These are phyloP conservation scores for Pocillopora meandrina DNA, from an alignment of 92 coral and sea anemone species.

Conservation along the genomic window DNA sequence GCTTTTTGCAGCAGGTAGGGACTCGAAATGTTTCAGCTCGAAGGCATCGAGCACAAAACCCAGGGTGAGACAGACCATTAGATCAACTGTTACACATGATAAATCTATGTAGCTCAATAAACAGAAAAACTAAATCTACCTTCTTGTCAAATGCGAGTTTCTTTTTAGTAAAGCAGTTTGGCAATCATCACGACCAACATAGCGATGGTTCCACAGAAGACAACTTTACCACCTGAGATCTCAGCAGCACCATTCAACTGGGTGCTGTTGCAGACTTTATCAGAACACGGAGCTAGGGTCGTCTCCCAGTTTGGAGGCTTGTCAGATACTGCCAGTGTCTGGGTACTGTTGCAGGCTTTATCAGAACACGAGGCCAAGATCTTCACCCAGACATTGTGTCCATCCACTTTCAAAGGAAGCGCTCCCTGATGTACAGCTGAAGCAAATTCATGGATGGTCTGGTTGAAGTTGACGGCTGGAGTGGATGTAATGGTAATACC, in stretches of 20 bases:
- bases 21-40: too few relatives aligned
- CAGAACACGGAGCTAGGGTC: conserved; percentile 51
- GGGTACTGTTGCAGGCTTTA: conserved; percentile 40
- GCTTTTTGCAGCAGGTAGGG: too few relatives aligned
- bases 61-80: too few relatives aligned
- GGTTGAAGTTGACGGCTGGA: conserved; percentile 30
- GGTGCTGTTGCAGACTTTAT: conserved; percentile 49
- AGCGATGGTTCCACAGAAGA: not conserved
- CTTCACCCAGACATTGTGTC: conserved; percentile 49
- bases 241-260: conserved; percentile 4
- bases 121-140: not conserved
- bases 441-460: conserved; percentile 39
- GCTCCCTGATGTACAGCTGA: conserved; percentile 39
- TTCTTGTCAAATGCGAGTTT: not conserved
- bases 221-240: not conserved
- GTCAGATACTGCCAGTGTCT: conserved; percentile 52
- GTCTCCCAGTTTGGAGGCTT: conserved; percentile 55
- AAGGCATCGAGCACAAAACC: too few relatives aligned
- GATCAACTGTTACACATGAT: not conserved
- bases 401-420: conserved; percentile 47
- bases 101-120: too few relatives aligned
- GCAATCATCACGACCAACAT: not conserved
- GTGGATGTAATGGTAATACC: conserved; percentile 15
- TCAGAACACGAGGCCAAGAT: conserved; percentile 48
- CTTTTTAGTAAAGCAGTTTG: not conserved